Percentiles rank a stretch among this genome's conserved stretches.
Evolutionary conservation across 2,113 vertebrate species (phyloP).

Genomic region (Tautogolabrus adspersus): DNA sequence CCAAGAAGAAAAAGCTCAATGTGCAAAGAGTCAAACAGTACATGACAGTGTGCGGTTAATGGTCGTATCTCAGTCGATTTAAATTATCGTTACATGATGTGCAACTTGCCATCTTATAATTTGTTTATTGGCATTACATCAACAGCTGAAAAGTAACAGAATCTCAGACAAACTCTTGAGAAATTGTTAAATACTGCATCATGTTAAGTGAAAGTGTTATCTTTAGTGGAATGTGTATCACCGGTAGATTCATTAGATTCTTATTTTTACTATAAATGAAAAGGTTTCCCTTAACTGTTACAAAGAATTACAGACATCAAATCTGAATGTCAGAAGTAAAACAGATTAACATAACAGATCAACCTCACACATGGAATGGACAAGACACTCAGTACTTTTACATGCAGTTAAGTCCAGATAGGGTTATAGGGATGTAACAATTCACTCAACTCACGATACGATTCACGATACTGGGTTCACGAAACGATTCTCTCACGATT

Average conservation of each 20-base stretch:
- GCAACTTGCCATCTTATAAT: not conserved
- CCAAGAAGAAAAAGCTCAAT: constrained; percentile 28
- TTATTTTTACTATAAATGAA: too few relatives aligned
- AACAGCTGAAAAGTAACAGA: not conserved
- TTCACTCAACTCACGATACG: too few relatives aligned
- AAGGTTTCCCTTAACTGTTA: too few relatives aligned
- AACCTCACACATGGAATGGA: too few relatives aligned
- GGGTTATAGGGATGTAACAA: too few relatives aligned
- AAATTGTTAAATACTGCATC: not conserved
- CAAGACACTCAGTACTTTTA: too few relatives aligned
- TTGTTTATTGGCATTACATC: not conserved
- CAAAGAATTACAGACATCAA: not conserved
- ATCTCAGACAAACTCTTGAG: not conserved
- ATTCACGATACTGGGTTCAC: too few relatives aligned
- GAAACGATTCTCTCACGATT: too few relatives aligned
- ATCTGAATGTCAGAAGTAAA: not conserved
- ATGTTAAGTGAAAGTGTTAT: not conserved
- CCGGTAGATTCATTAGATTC: not conserved
- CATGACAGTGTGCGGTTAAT: constrained; percentile 6
- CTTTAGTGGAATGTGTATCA: not conserved
- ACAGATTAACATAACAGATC: too few relatives aligned
- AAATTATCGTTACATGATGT: constrained; percentile 23
- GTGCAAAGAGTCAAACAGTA: constrained; percentile 42
- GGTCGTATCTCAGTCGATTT: constrained; percentile 19
- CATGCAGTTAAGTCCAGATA: too few relatives aligned